These are phyloP conservation scores for Geococcyx californianus DNA, from an alignment of 2,113 vertebrate genomes.

Conservation along the genomic window DNA sequence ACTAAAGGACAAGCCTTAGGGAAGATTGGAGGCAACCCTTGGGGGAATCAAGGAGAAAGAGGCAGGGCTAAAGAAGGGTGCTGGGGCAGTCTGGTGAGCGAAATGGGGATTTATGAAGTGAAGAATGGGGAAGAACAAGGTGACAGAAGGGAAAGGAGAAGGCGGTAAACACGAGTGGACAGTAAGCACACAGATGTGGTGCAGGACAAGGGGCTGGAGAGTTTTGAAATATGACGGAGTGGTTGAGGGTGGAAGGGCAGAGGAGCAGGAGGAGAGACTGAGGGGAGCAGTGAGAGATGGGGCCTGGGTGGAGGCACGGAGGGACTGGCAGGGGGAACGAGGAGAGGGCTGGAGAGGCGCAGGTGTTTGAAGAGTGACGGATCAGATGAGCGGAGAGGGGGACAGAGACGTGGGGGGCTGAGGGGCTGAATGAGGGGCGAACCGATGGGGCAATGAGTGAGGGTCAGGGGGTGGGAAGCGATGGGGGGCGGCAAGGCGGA, in stretches of 20 bases:
- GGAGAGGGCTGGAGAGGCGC: neutral
- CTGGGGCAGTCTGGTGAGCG: neutral
- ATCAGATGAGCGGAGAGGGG: fast-evolving
- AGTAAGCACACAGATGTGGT: neutral
- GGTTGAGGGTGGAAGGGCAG: fast-evolving
- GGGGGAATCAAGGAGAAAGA: fast-evolving
- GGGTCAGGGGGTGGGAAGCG: neutral
- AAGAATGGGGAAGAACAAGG: neutral
- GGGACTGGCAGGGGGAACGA: neutral
- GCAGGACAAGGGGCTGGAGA: neutral
- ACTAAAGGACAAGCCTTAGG: neutral
- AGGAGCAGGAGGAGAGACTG: neutral
- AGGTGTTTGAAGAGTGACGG: neutral
- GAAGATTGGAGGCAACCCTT: neutral
- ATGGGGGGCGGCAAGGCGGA: neutral
- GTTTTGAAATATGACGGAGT: neutral
- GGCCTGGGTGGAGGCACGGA: neutral
- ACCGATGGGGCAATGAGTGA: neutral
- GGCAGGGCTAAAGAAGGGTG: neutral
- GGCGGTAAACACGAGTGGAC: fast-evolving
- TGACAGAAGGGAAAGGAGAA: neutral
- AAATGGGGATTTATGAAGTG: neutral
- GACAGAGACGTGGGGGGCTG: no score
- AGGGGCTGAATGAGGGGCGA: neutral
- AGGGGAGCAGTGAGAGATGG: neutral